These are phyloP conservation scores for Hoplodrina ambigua DNA, from an alignment of 2,888 invertebrate species.

Conservation along the genomic window DNA sequence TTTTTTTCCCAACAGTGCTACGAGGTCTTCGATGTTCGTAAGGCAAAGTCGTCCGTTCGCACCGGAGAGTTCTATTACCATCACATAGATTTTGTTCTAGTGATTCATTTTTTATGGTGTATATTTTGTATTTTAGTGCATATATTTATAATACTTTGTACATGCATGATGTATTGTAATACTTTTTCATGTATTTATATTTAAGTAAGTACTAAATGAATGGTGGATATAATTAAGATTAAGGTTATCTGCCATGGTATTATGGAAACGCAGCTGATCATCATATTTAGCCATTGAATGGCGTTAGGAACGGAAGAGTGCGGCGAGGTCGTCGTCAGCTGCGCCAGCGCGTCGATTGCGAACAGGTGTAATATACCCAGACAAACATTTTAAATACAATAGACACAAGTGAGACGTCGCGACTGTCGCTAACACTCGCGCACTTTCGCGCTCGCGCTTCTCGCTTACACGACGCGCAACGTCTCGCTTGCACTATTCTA, in stretches of 20 bases:
- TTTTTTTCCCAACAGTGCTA: conserved; percentile 91
- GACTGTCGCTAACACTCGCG: conserved; percentile 34
- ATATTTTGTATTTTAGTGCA: conserved; percentile 84
- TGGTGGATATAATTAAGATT: conserved; percentile 79
- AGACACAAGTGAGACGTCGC: conserved; percentile 76
- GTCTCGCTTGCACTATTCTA: conserved; percentile 76
- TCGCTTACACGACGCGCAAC: conserved; percentile 60
- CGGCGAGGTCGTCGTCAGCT: conserved; percentile 69
- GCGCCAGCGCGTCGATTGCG: conserved; percentile 72
- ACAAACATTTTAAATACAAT: conserved; percentile 85
- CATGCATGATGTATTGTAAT: conserved; percentile 86
- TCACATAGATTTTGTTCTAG: conserved; percentile 82
- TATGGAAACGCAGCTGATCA: conserved; percentile 79
- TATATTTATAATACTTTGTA: conserved; percentile 85
- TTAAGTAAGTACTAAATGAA: conserved; percentile 81
- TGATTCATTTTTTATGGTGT: conserved; percentile 85
- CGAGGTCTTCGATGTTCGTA: conserved; percentile 86
- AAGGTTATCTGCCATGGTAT: conserved; percentile 77
- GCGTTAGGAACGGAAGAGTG: conserved; percentile 75
- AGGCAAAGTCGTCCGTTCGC: conserved; percentile 84
- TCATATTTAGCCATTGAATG: conserved; percentile 79
- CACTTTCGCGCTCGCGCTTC: conserved; percentile 2
- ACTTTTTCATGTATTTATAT: conserved; percentile 83
- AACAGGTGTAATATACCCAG: conserved; percentile 89
- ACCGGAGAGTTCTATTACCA: conserved; percentile 82